A percentile compares a stretch with the other conserved stretches of the same genome.
Evolutionary conservation across 2,113 vertebrate species (phyloP).

Genomic region (Pomatostomus ruficeps): DNA sequence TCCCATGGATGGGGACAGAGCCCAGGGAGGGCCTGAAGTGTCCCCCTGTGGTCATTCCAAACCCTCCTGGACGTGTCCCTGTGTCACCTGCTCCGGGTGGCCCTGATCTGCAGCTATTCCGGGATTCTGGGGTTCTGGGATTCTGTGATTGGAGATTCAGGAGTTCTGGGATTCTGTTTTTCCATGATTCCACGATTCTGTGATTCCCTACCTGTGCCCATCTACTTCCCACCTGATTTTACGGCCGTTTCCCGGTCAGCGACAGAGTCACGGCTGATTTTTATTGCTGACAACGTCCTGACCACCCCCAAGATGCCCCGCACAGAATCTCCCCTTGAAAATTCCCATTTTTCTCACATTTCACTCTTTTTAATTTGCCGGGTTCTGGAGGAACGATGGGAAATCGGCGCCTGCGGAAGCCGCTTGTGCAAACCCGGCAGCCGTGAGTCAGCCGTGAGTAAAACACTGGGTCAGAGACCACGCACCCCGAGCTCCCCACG

Average conservation of each 20-base stretch:
- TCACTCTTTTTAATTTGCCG: rapidly evolving
- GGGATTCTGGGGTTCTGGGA: not conserved
- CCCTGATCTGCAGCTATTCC: rapidly evolving
- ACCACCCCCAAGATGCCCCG: rapidly evolving
- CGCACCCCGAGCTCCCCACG: rapidly evolving
- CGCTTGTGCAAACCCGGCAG: not conserved
- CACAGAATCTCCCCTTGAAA: not conserved
- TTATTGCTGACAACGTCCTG: rapidly evolving
- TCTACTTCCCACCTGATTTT: not conserved
- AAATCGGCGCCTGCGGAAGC: rapidly evolving
- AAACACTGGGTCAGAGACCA: not conserved
- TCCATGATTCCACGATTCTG: not conserved
- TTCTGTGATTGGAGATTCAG: not conserved
- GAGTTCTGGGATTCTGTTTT: not conserved
- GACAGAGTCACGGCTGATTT: rapidly evolving
- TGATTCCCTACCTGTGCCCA: not conserved
- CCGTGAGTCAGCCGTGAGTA: slow-evolving; percentile 30
- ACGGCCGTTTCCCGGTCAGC: rapidly evolving
- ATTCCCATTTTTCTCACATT: rapidly evolving
- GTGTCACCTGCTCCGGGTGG: not conserved
- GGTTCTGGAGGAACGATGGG: not conserved
- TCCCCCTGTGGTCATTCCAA: not conserved
- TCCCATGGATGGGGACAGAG: not conserved
- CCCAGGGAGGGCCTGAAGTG: not conserved
- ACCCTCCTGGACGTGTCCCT: not conserved